Evolutionary conservation across 2,888 invertebrate species (phyloP).

Genomic region (Drosophila cognata): DNA sequence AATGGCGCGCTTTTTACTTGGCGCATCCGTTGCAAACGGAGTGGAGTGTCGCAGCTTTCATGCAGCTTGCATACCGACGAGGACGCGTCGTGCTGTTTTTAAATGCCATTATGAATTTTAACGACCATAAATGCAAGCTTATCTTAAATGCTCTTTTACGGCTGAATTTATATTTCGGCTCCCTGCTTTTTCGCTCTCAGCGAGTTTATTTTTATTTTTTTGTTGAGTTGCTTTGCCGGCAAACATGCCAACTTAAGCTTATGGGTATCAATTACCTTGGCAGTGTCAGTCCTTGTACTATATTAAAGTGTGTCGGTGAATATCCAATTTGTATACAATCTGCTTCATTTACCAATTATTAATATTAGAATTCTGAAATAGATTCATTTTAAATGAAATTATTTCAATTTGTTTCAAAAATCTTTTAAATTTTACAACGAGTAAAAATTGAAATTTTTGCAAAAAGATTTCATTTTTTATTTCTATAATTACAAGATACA

Average conservation of each 20-base stretch:
- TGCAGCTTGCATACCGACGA: constrained; percentile 50
- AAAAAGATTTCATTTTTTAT: no score
- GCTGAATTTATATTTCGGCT: constrained; percentile 70
- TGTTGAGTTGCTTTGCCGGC: constrained; percentile 17
- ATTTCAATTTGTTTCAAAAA: no score
- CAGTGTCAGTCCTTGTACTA: constrained; percentile 21
- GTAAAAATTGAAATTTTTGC: no score
- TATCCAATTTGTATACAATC: constrained; percentile 21
- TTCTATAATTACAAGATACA: background rate
- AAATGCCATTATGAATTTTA: constrained; percentile 81
- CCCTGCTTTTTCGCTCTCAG: background rate
- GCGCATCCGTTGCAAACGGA: constrained; percentile 71
- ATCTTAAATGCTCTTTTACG: constrained; percentile 81
- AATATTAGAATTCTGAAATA: background rate
- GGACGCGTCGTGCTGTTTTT: constrained; percentile 59
- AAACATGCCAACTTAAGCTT: constrained; percentile 55
- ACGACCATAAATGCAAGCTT: constrained; percentile 81
- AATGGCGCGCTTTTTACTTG: constrained; percentile 78
- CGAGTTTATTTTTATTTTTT: background rate
- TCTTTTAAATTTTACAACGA: no score
- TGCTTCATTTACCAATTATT: constrained; percentile 52
- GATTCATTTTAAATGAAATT: no score
- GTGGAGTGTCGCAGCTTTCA: constrained; percentile 24
- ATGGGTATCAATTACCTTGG: constrained; percentile 70
- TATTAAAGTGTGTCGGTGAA: constrained; percentile 19